Base-by-base conservation (phyloP, 2,113 vertebrate species). In the Smithornis capensis region DNA sequence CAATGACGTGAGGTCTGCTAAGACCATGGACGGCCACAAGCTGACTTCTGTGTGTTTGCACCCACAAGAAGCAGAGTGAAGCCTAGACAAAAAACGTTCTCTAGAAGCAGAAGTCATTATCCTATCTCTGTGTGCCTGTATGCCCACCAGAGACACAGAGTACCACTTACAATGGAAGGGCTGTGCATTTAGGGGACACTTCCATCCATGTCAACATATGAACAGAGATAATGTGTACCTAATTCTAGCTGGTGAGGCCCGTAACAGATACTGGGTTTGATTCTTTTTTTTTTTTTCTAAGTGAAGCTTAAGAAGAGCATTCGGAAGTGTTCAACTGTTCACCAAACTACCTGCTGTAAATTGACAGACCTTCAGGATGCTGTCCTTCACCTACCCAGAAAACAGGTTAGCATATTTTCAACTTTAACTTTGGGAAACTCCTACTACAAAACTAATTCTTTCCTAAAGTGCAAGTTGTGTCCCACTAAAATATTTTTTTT, bases 191-290 rank as follows among this genome's bases (percentile, higher is more conserved):
- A 53, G 37, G 17, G 19, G 10, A 49, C 49, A 59, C 23, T 76
- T 53, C 28, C 18, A 69, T 55, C 45, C 2, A 0, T 9, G 27
- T 68, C 37, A 14, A 44, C 2, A 0, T 9, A 24, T 68, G n/a
- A 14, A 44, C 4, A 81, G 37, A 87, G 37, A 28, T 13, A 59
- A 64, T 0, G 4, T 0, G 2, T 23, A 82, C 19, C 19, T 55
- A 7, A 35, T 80, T 69, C 24, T 27, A 76, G 38, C 31, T 82
- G 38, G 53, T 25, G 10, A 78, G 28, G 29, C 9, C 33, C 29
- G 55, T 79, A 42, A 13, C 29, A 60, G 6, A 62, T 62, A 56
- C 8, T 28, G 27, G 38, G 2, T 82, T 80, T 45, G 14, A 38
- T 63, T 52, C 15, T 67, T 33, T 22, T 29, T 16, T 10, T 70